Evolutionary conservation across 1,140 invertebrate species (phyloP).

Genomic region (Bradysia coprophila): DNA sequence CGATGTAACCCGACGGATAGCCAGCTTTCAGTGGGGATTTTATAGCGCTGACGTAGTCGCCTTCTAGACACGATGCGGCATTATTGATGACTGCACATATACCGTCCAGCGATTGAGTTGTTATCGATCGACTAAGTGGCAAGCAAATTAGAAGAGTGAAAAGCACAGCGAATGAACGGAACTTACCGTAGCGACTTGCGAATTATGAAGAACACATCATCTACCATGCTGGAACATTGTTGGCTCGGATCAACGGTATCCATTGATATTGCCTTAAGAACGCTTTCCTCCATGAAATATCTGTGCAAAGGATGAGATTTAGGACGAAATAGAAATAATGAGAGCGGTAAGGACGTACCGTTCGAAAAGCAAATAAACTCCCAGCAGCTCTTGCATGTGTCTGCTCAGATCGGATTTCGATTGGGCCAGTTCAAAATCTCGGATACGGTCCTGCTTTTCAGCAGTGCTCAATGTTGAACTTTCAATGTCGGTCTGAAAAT

Average conservation of each 20-base stretch:
- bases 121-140: conserved; percentile 53
- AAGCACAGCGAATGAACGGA: conserved; percentile 6
- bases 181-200: conserved; percentile 80
- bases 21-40: conserved; percentile 57
- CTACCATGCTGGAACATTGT: conserved; percentile 81
- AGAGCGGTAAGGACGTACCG: conserved; percentile 28
- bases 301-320: too few species aligned
- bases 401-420: conserved; percentile 60
- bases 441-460: too few species aligned
- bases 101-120: conserved; percentile 83
- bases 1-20: conserved; percentile 72
- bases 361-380: conserved; percentile 82
- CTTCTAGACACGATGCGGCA: conserved; percentile 72
- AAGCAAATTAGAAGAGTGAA: too few species aligned
- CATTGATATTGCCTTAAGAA: conserved; percentile 82
- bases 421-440: conserved; percentile 54
- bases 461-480: neutral
- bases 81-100: conserved; percentile 95
- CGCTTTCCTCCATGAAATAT: conserved; percentile 91
- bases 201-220: conserved; percentile 96
- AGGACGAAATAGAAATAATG: neutral
- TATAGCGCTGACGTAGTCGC: conserved; percentile 62
- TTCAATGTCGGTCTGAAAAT: neutral
- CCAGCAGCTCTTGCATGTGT: conserved; percentile 77
- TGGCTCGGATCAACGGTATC: conserved; percentile 51